Base-by-base conservation (phyloP, 2,797 vertebrate species). In the Labroides dimidiatus region DNA sequence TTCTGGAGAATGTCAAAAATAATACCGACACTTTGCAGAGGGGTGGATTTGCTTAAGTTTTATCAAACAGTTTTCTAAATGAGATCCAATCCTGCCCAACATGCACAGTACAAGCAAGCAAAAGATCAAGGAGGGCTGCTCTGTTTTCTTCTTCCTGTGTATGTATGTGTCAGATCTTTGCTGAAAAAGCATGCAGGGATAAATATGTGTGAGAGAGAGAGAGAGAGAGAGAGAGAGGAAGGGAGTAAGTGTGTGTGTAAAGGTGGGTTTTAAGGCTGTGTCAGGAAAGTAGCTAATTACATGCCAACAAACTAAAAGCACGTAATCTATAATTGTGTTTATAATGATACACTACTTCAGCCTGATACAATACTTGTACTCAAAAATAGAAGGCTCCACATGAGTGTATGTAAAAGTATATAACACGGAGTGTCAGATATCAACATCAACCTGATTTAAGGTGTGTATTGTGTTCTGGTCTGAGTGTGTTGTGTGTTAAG, bases 1-100 rank as follows among this genome's bases (percentile, higher is more conserved):
- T 90, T 89, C 84, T 82, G 71, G 57, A 76, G 81, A 82, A 88
- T 89, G 87, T 89, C 89, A 91, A 80, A 91, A 92, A 90, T 87
- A 90, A 91, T 84, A 86, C 78, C 69, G 78, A 57, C 71, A 83
- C 80, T 93, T 90, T 89, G 87, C 81, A 80, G 72, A 66, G 73
- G 69, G 72, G 71, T 83, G 70, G 78, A 85, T 85, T 89, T 82
- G 69, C 72, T 80, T 68, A 78, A 65, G 54, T 88, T 87, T 86
- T 71, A 86, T 89, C 84, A 84, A 84, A 85, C 80, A 65, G 67
- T 74, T 77, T 69, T 78, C 72, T 70, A 65, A 72, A 80, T 84
- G 57, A 82, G 90, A 90, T 78, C 57, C 53, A 73, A 82, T 65
- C 50, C 52, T 69, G 77, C 66, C 80, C 65, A 68, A 74, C 30